Evolutionary conservation across 1,140 invertebrate species (phyloP).

Genomic region (Ruditapes philippinarum): DNA sequence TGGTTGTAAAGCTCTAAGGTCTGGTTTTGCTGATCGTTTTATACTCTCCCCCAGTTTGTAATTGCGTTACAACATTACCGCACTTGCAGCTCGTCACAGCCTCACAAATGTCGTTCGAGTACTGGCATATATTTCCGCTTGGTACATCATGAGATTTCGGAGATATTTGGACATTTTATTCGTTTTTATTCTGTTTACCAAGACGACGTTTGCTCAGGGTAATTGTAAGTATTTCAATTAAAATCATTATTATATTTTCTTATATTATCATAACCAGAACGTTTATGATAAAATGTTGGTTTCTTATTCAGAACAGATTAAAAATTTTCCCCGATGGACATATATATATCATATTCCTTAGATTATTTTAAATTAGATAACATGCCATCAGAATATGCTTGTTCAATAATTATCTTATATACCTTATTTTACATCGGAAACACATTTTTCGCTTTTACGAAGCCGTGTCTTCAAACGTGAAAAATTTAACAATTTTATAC

Average conservation of each 20-base stretch:
- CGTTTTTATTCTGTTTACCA: not conserved
- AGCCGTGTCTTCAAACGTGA: not conserved
- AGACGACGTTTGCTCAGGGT: not conserved
- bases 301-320: too few species aligned
- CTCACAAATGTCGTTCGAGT: not conserved
- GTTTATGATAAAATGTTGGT: too few species aligned
- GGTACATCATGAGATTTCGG: not conserved
- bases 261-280: too few species aligned
- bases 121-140: not conserved
- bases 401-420: too few species aligned
- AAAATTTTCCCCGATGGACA: too few species aligned
- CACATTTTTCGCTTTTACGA: not conserved
- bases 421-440: too few species aligned
- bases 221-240: not conserved
- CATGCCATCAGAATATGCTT: too few species aligned
- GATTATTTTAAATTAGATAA: too few species aligned
- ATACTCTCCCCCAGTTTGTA: not conserved
- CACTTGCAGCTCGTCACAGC: not conserved
- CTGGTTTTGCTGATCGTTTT: too few species aligned
- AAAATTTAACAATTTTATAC: too few species aligned
- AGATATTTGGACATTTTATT: constrained; percentile 4
- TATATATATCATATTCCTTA: too few species aligned
- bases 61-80: not conserved
- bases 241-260: too few species aligned
- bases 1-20: not conserved